These are phyloP conservation scores for Lanius ludovicianus DNA, from an alignment of 2,113 vertebrate species.

Conservation along the genomic window DNA sequence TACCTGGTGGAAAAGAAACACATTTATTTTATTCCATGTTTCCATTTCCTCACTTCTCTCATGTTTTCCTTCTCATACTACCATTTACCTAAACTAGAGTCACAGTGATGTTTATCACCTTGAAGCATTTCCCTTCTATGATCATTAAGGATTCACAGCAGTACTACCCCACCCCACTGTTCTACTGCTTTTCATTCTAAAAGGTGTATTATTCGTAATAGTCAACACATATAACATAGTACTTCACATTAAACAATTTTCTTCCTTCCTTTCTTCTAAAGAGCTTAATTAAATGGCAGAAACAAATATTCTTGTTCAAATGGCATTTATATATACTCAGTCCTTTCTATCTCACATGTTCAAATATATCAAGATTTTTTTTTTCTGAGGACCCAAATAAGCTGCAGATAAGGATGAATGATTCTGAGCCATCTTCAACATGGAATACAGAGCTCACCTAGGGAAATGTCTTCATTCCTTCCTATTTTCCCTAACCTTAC, in stretches of 20 bases:
- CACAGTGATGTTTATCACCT: neutral
- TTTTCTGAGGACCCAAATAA: neutral
- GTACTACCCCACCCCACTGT: neutral
- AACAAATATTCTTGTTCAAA: neutral
- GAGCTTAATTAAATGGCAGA: neutral
- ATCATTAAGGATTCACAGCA: neutral
- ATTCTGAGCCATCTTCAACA: neutral
- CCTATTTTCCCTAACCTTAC: neutral
- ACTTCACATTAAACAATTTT: neutral
- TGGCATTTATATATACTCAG: neutral
- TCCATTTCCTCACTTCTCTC: neutral
- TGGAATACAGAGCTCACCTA: neutral
- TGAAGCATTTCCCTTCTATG: neutral
- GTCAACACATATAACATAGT: neutral
- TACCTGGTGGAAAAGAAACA: slow-evolving; percentile 67
- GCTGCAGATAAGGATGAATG: neutral
- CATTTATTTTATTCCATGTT: neutral
- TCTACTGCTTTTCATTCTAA: neutral
- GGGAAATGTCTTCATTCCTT: neutral
- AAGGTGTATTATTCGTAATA: neutral
- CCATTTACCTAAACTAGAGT: neutral
- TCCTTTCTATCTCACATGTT: neutral
- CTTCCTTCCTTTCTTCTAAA: neutral
- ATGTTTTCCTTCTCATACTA: neutral
- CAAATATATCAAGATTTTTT: neutral